phyloP scores from a whole-genome alignment of 2,888 invertebrate genomes.

The Chydorus sphaericus region DNA sequence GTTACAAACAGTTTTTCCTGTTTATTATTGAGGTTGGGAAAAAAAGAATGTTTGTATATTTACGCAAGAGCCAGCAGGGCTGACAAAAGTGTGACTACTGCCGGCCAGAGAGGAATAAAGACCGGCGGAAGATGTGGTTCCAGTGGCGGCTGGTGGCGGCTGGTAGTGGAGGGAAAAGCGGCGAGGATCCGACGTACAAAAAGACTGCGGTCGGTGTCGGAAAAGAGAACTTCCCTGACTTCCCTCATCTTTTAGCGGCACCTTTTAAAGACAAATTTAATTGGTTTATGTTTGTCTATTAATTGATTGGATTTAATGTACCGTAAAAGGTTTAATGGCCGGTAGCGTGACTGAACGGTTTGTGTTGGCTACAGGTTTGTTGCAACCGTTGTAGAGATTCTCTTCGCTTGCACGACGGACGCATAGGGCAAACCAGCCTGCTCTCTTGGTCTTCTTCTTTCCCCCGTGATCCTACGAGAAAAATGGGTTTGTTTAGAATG shows the following conservation, averaged over 20 bases:
- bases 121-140: no score
- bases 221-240: constrained; percentile 45
- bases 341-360: constrained; percentile 12
- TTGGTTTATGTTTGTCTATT: not conserved
- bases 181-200: constrained; percentile 35
- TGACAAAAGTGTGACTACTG: no score
- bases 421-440: constrained; percentile 67
- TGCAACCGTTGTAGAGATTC: constrained; percentile 40
- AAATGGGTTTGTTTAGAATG: no score
- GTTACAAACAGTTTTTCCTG: no score
- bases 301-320: not conserved
- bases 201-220: constrained; percentile 57
- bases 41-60: not conserved
- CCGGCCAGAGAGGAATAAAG: no score
- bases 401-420: constrained; percentile 76
- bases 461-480: constrained; percentile 13
- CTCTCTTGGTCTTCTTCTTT: constrained; percentile 19
- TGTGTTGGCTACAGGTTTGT: constrained; percentile 13
- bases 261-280: not conserved
- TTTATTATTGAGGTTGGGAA: no score
- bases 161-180: constrained; percentile 9
- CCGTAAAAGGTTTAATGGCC: constrained; percentile 39
- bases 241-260: constrained; percentile 7
- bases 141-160: no score
- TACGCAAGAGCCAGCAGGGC: not conserved